Base-by-base conservation (phyloP, 2,797 vertebrate genomes). In the Spinus olivaceus region DNA sequence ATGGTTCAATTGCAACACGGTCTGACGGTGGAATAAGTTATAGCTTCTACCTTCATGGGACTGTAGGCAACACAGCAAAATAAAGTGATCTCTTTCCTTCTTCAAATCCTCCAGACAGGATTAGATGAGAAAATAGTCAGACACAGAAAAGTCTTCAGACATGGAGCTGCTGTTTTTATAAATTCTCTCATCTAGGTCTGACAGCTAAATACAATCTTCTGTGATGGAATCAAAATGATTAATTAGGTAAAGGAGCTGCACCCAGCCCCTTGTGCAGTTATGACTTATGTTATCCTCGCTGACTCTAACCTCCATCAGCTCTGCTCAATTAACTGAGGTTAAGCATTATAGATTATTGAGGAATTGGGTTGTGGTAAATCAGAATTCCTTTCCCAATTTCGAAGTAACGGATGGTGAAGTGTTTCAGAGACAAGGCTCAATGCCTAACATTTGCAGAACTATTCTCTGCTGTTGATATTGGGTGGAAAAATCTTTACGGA, bases 281-380 rank as follows among this genome's bases (percentile, higher is more conserved):
- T 95, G 92, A 95, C 50, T 96, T 95, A 92, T 18, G 46, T 51
- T 88, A 60, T 23, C 35, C 33, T 78, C 63, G 49, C 51, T 70
- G 33, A 60, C 64, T 86, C 69, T 80, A 92, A 93, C 73, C 46
- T 91, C 41, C 72, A 77, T 84, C 64, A 88, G 61, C n/a, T 89
- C 65, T 92, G 81, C 92, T 96, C 71, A 94, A 81, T 79, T 93
- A 92, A 81, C 51, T 78, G 39, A 76, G 69, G 56, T 91, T 94
- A 96, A 95, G 63, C 50, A 61, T 70, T 91, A 79, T 65, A 86
- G 90, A 71, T 90, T 92, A 81, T 86, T 92, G 74, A 79, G 47
- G 70, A 90, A 78, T 50, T 72, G 47, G 59, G 25, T 70, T 22
- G 42, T 30, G 70, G 53, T 87, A 95, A 92, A 94, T 92, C 70